These are phyloP conservation scores for Thelohanellus kitauei DNA, from an alignment of 30 jellyfish, hydroid and myxozoan species.

Conservation along the genomic window DNA sequence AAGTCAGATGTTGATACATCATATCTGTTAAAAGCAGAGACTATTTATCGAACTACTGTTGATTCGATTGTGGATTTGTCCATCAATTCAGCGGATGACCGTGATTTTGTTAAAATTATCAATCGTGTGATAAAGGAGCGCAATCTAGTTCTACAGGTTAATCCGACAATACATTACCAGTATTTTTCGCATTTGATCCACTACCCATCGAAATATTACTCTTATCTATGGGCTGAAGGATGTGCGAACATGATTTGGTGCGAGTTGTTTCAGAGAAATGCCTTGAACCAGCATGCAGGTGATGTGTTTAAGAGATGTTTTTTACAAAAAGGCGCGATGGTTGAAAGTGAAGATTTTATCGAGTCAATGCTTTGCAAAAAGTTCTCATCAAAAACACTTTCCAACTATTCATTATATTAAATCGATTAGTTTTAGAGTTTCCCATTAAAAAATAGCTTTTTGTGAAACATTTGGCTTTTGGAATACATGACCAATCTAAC, in stretches of 20 bases:
- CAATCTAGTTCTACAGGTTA: neutral
- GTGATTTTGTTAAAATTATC: neutral
- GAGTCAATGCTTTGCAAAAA: too few relatives aligned
- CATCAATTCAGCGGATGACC: neutral
- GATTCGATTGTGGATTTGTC: neutral
- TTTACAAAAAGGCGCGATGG: too few relatives aligned
- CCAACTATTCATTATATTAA: too few relatives aligned
- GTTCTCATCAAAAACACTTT: too few relatives aligned
- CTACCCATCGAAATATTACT: conserved; percentile 53
- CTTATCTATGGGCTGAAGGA: conserved; percentile 67
- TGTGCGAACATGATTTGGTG: conserved; percentile 50
- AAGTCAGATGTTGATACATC: conserved; percentile 20
- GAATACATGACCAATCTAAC: too few relatives aligned
- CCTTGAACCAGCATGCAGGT: conserved; percentile 35
- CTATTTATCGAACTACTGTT: too few relatives aligned
- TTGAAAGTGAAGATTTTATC: too few relatives aligned
- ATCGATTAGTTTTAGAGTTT: too few relatives aligned
- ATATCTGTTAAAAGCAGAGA: too few relatives aligned
- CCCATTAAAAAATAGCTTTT: too few relatives aligned
- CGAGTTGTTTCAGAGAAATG: conserved; percentile 29
- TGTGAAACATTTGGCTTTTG: too few relatives aligned
- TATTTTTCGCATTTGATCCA: conserved; percentile 41
- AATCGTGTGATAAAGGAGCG: neutral
- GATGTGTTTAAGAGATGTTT: too few relatives aligned
- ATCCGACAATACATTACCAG: neutral